Conservation (phyloP, 1,140 invertebrate species). For the Tetraneura akinire region DNA sequence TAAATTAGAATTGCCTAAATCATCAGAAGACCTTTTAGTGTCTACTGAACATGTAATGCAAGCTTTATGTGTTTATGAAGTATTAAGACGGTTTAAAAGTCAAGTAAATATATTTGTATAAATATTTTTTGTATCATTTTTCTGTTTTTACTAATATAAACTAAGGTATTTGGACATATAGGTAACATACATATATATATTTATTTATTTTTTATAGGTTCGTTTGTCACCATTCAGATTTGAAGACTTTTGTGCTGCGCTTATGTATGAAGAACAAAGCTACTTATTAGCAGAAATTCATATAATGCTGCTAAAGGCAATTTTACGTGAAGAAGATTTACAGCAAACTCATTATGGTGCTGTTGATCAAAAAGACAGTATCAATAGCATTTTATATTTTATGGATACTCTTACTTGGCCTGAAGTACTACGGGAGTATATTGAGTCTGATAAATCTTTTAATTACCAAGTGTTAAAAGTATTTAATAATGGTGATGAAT, state of each 20-base stretch:
- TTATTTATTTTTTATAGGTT: conserved; percentile 60
- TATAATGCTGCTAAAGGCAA: conserved; percentile 85
- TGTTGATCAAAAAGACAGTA: conserved; percentile 92
- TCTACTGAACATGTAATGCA: conserved; percentile 77
- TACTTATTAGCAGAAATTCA: conserved; percentile 89
- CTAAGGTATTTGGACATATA: no score
- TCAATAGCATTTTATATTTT: conserved; percentile 89
- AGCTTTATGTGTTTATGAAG: conserved; percentile 88
- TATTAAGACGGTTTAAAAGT: conserved; percentile 86
- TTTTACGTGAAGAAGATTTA: conserved; percentile 90
- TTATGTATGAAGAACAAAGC: conserved; percentile 90
- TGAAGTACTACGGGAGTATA: conserved; percentile 83
- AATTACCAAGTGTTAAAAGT: conserved; percentile 71
- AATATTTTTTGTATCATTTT: no score
- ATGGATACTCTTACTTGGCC: conserved; percentile 95
- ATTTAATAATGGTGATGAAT: conserved; percentile 73
- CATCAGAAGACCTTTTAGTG: conserved; percentile 87
- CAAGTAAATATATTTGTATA: conserved; percentile 58
- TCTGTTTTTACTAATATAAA: no score
- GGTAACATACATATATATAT: no score
- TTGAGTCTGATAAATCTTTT: conserved; percentile 84
- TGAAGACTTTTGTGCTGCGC: conserved; percentile 92
- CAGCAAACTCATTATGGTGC: conserved; percentile 95
- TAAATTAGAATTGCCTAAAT: conserved; percentile 75
- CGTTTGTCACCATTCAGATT: conserved; percentile 90